Percentiles rank a stretch among this genome's conserved stretches.
Evolutionary conservation across 2,797 vertebrate genomes (phyloP).

Genomic region (Molossus molossus): DNA sequence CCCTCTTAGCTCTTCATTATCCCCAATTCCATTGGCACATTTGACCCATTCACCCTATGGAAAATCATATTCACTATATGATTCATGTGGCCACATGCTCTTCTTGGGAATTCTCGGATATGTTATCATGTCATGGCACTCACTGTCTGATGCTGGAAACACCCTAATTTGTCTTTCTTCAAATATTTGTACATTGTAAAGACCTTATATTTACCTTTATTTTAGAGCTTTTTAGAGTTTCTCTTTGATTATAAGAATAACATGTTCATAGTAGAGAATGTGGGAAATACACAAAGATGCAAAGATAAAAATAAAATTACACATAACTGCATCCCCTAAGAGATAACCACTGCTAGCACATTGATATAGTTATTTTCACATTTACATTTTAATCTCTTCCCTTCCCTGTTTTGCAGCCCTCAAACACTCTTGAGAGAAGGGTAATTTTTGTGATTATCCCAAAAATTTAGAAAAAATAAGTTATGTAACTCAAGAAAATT

Average conservation of each 20-base stretch:
- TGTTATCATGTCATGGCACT: background rate
- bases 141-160: background rate
- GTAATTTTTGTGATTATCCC: constrained; percentile 16
- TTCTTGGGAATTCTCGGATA: background rate
- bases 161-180: background rate
- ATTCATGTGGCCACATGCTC: background rate
- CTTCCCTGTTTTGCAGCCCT: constrained; percentile 44
- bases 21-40: background rate
- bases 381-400: constrained; percentile 63
- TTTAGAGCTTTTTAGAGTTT: constrained; percentile 52
- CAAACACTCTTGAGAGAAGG: constrained; percentile 7
- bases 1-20: background rate
- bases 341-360: background rate
- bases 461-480: constrained; percentile 48
- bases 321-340: background rate
- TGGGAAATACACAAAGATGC: constrained; percentile 45
- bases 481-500: constrained; percentile 61
- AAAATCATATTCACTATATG: background rate
- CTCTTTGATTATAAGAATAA: constrained; percentile 50
- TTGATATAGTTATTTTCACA: constrained; percentile 46
- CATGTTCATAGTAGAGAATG: background rate
- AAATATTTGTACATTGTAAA: constrained; percentile 7
- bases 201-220: background rate
- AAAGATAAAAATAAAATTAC: constrained; percentile 59
- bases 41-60: background rate